Percentiles rank a stretch among this genome's conserved stretches.
Conservation (phyloP, 2,888 invertebrate species). For the Cephalotes varians region DNA sequence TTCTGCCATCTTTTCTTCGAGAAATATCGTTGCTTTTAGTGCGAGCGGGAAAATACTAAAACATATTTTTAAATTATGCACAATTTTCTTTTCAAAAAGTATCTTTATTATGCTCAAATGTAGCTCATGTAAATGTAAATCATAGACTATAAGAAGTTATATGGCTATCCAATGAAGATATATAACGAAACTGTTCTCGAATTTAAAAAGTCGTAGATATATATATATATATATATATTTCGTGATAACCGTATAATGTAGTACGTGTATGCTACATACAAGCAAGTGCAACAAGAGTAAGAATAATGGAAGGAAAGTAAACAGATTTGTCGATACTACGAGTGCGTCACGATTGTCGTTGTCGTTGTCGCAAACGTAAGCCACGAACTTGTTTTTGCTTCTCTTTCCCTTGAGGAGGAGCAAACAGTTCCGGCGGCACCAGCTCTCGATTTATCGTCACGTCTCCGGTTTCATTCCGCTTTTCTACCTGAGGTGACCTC, state of each 20-base stretch:
- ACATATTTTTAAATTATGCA: background rate
- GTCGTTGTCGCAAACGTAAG: background rate
- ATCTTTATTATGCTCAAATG: background rate
- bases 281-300: background rate
- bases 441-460: conserved; percentile 68
- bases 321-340: conserved; percentile 44
- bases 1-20: background rate
- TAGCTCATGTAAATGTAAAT: background rate
- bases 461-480: conserved; percentile 58
- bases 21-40: background rate
- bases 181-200: background rate
- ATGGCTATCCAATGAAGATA: background rate
- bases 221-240: no score
- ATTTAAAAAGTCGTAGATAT: background rate
- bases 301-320: conserved; percentile 18
- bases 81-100: conserved; percentile 10
- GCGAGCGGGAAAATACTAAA: background rate
- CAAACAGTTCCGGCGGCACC: conserved; percentile 52
- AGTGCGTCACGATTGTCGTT: conserved; percentile 20
- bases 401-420: conserved; percentile 40
- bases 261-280: background rate
- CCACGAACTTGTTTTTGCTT: conserved; percentile 50
- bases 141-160: background rate
- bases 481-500: conserved; percentile 64
- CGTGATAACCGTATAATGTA: conserved; percentile 21